Base-by-base conservation (phyloP, 2,888 invertebrate species). In the Eupithecia subumbrata region DNA sequence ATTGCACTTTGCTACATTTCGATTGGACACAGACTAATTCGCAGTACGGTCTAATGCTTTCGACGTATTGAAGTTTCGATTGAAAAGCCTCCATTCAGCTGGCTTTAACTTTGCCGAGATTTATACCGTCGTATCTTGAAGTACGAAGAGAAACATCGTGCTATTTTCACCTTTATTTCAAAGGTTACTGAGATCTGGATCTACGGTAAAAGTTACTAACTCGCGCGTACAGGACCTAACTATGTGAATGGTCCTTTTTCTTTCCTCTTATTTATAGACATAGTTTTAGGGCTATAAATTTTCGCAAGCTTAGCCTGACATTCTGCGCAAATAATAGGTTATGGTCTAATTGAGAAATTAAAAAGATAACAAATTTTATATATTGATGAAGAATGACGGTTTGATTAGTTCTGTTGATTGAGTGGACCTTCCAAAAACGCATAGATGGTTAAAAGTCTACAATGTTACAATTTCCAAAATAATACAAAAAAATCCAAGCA, bases 91-190 rank as follows among this genome's bases (percentile, higher is more conserved):
- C 66, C 37, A 68, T 45, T 68, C 40, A 68, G 25, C 43, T 68
- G 2, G 22, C 43, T 64, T 34, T 60, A 60, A n/a, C 22, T 56
- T n/a, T 1, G 14, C 25, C 14, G 60, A 25, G 25, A 60, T 60
- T 60, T 60, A 67, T 37, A n/a, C 37, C 66, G 40, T n/a, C 66
- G 30, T 40, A 67, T 22, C 66, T 37, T n/a, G 37, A 67, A 67
- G 66, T 67, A 67, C n/a, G 66, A 22, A 37, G 37, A 66, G 66
- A 34, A 34, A 66, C 66, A 66, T 66, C 66, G 34, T 18, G 12
- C 66, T 67, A 66, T 8, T 66, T 66, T 66, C 66, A 40, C 66
- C 66, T 67, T 40, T 67, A 67, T 67, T 67, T 67, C 66, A n/a
- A n/a, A n/a, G 64, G 37, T n/a, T n/a, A 37, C 34, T 66, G 18